Percentiles rank a stretch among this genome's conserved stretches.
These are phyloP conservation scores for Tanypteryx hageni DNA, from an alignment of 2,888 invertebrate genomes.

Conservation along the genomic window DNA sequence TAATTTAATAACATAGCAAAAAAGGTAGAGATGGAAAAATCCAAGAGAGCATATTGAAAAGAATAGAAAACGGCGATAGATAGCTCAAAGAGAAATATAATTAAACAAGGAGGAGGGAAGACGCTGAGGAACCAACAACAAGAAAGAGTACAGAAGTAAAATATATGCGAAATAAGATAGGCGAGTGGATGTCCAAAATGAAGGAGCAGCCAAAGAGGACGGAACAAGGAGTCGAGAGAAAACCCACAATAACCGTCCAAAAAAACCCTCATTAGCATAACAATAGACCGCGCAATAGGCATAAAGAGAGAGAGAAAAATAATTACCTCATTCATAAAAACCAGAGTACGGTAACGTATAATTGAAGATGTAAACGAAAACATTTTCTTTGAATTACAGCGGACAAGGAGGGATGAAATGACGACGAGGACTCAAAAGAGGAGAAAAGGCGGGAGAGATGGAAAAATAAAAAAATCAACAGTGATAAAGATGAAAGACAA, in stretches of 20 bases:
- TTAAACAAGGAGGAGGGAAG: background rate
- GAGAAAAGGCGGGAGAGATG: background rate
- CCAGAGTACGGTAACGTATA: constrained; percentile 23
- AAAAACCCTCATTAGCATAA: constrained; percentile 23
- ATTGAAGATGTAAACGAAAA: background rate
- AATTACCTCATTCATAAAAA: background rate
- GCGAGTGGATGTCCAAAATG: background rate
- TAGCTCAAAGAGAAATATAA: background rate
- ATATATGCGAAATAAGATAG: background rate
- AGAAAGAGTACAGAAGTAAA: background rate
- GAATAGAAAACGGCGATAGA: no score
- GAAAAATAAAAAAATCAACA: no score
- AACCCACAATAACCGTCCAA: background rate
- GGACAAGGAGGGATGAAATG: no score
- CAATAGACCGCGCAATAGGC: background rate
- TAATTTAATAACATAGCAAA: no score
- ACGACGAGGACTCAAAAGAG: background rate
- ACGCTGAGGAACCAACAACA: background rate
- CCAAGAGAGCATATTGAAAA: no score
- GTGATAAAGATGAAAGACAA: no score
- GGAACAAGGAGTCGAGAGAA: background rate
- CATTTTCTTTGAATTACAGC: background rate
- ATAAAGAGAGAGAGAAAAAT: background rate
- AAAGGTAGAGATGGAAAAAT: no score
- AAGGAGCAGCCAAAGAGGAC: background rate